These are phyloP conservation scores for Drosophila virilis DNA, from an alignment of 1,140 invertebrate genomes.

Conservation along the genomic window DNA sequence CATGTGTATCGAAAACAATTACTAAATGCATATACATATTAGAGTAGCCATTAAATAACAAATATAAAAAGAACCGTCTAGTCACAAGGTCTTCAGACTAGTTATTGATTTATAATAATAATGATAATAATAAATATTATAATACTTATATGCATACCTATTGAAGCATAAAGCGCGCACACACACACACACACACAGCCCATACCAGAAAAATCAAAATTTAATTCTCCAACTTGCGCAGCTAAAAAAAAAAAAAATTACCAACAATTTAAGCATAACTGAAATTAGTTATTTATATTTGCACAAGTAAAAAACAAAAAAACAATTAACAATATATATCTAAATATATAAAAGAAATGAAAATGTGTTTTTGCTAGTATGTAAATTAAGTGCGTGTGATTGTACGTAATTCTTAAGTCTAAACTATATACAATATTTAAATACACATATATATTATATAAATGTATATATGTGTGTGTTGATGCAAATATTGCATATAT, in stretches of 20 bases:
- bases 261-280: constrained; percentile 11
- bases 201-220: constrained; percentile 49
- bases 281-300: constrained; percentile 60
- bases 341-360: constrained; percentile 36
- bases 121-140: constrained; percentile 30
- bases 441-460: not conserved
- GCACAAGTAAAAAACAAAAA: constrained; percentile 13
- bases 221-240: constrained; percentile 54
- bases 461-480: constrained; percentile 16
- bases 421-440: constrained; percentile 40
- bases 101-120: constrained; percentile 79
- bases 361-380: constrained; percentile 70
- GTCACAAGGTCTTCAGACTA: constrained; percentile 83
- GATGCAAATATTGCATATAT: constrained; percentile 7
- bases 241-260: constrained; percentile 52
- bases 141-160: constrained; percentile 37
- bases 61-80: constrained; percentile 71
- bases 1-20: constrained; percentile 25
- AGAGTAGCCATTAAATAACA: constrained; percentile 46
- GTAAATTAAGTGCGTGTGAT: constrained; percentile 76
- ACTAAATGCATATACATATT: constrained; percentile 50
- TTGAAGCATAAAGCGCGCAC: constrained; percentile 17
- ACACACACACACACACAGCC: constrained; percentile 46
- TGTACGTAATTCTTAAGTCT: constrained; percentile 69
- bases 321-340: constrained; percentile 2